Conservation (phyloP, 2,113 vertebrate species). For the Lycaon pictus region DNA sequence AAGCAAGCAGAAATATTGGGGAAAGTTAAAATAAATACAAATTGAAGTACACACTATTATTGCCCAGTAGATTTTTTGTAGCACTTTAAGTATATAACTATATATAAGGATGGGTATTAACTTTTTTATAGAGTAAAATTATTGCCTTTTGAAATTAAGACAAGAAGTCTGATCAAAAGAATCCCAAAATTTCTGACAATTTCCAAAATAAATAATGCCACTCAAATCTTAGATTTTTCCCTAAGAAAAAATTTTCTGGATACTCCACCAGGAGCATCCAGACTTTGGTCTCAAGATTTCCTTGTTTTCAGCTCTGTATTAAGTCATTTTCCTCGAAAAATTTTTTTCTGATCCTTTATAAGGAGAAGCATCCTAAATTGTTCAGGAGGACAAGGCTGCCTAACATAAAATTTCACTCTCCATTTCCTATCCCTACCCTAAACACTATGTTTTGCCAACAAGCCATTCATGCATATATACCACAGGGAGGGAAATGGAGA, state of each 20-base stretch:
- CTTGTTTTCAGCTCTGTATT: neutral
- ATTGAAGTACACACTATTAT: neutral
- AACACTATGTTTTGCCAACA: neutral
- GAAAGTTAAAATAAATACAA: neutral
- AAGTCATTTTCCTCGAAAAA: neutral
- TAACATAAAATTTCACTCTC: neutral
- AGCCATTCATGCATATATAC: neutral
- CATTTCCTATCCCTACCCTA: neutral
- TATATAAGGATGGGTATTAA: neutral
- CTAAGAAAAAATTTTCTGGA: neutral
- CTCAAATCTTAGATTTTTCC: neutral
- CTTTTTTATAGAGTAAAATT: slow-evolving; percentile 41
- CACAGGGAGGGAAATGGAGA: neutral
- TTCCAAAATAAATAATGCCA: neutral
- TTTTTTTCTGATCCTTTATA: neutral
- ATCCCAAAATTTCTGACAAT: neutral
- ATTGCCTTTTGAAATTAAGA: slow-evolving; percentile 7
- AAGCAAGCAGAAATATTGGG: neutral
- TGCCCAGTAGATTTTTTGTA: neutral
- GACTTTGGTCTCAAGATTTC: neutral
- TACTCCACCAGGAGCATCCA: neutral
- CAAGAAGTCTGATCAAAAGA: neutral
- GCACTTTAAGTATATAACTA: neutral
- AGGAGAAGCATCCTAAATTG: neutral
- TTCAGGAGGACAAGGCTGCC: neutral